Conservation (phyloP, 2,888 invertebrate genomes). For the Epinotia ramella region DNA sequence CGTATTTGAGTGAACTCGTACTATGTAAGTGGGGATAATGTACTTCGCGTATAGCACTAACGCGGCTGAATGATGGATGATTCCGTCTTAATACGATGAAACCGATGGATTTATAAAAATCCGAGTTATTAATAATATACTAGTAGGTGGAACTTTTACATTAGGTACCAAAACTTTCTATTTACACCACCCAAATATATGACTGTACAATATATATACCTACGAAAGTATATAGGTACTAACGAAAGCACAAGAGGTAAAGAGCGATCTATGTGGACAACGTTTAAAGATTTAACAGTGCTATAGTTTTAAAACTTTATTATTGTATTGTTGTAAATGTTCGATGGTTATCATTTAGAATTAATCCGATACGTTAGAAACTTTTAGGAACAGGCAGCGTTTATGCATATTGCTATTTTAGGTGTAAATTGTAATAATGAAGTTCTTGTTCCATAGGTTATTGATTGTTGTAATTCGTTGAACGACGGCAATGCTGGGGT, state of each 20-base stretch:
- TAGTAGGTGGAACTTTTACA: not conserved
- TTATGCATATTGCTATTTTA: too few species aligned
- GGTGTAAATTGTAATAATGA: too few species aligned
- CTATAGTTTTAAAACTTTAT: too few species aligned
- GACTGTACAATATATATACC: too few species aligned
- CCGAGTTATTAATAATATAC: not conserved
- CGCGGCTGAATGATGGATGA: conserved; percentile 21
- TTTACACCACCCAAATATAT: not conserved
- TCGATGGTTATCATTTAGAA: too few species aligned
- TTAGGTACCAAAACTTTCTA: not conserved
- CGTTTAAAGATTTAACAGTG: not conserved
- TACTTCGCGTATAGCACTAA: conserved; percentile 11
- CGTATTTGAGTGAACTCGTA: conserved; percentile 9
- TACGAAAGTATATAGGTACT: too few species aligned
- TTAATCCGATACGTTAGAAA: too few species aligned
- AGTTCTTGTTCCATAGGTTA: conserved; percentile 50
- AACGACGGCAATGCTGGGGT: conserved; percentile 54
- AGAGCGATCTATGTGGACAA: not conserved
- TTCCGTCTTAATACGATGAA: conserved; percentile 15
- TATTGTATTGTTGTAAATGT: too few species aligned
- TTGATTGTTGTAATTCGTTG: conserved; percentile 66
- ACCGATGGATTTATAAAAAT: conserved; percentile 18
- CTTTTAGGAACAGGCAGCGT: too few species aligned
- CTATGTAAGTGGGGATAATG: conserved; percentile 9
- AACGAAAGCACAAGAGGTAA: too few species aligned